phyloP scores from a whole-genome alignment of 2,797 vertebrate species.

The Graptemys geographica region DNA sequence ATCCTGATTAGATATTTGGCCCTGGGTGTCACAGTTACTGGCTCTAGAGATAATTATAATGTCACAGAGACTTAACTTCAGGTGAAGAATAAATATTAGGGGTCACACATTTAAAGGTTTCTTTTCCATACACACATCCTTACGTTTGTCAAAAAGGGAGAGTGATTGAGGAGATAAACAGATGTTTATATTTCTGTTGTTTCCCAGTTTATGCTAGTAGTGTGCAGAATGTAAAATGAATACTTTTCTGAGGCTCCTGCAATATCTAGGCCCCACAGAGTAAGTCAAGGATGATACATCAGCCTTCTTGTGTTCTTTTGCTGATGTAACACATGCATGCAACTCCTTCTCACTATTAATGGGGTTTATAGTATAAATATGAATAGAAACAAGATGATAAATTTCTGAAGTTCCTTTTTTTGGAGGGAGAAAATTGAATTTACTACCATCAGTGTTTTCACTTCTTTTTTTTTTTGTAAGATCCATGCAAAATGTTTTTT shows the following conservation, averaged over 20 bases:
- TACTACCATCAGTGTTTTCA: neutral
- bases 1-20: rapidly evolving
- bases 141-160: neutral
- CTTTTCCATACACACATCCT: neutral
- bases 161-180: neutral
- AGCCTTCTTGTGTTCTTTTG: neutral
- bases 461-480: neutral
- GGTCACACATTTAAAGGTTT: neutral
- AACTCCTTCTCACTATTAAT: neutral
- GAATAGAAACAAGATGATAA: neutral
- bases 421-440: neutral
- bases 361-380: neutral
- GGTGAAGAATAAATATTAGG: neutral
- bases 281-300: neutral
- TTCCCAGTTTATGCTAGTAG: neutral
- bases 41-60: neutral
- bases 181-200: neutral
- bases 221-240: no score
- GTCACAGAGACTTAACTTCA: neutral
- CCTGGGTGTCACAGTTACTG: neutral
- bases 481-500: neutral
- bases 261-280: neutral
- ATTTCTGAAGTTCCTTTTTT: neutral
- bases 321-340: neutral
- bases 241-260: neutral